These are phyloP conservation scores for Limnephilus rhombicus DNA, from an alignment of 2,888 invertebrate genomes.

Conservation along the genomic window DNA sequence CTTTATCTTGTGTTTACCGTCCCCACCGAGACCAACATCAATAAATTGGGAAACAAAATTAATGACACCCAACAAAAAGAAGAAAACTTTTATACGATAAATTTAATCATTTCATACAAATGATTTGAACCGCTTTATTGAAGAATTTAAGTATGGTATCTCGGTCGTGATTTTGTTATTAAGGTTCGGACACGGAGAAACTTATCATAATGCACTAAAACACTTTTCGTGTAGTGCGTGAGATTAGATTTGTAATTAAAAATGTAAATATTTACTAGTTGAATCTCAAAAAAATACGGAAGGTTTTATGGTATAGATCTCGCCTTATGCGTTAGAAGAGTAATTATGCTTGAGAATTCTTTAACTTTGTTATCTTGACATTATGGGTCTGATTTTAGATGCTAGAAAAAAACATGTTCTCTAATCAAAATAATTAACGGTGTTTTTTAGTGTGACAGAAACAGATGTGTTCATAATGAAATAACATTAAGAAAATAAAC, in stretches of 20 bases:
- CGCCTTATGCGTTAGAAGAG: not conserved
- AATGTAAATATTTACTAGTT: slow-evolving; percentile 18
- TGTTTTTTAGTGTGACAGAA: not conserved
- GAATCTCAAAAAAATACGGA: not conserved
- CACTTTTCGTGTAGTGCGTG: slow-evolving; percentile 41
- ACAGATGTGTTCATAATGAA: not conserved
- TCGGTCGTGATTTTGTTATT: not conserved
- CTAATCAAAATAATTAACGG: not conserved
- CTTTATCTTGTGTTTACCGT: slow-evolving; percentile 47
- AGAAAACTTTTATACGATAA: not conserved
- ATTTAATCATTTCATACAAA: not conserved
- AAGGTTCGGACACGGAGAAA: not conserved
- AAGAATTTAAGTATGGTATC: not conserved
- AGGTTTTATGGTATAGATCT: not conserved
- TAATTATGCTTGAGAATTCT: not conserved
- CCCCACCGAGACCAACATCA: not conserved
- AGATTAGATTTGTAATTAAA: slow-evolving; percentile 51
- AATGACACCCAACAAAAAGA: not conserved
- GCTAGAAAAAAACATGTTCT: not conserved
- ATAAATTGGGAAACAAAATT: not conserved
- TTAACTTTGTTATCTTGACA: not conserved
- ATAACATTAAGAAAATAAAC: not conserved
- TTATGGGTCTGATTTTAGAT: not conserved
- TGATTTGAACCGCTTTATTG: not conserved
- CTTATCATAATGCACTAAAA: slow-evolving; percentile 48